phyloP scores from a whole-genome alignment of 2,113 vertebrate genomes.

The Lophura nycthemera region DNA sequence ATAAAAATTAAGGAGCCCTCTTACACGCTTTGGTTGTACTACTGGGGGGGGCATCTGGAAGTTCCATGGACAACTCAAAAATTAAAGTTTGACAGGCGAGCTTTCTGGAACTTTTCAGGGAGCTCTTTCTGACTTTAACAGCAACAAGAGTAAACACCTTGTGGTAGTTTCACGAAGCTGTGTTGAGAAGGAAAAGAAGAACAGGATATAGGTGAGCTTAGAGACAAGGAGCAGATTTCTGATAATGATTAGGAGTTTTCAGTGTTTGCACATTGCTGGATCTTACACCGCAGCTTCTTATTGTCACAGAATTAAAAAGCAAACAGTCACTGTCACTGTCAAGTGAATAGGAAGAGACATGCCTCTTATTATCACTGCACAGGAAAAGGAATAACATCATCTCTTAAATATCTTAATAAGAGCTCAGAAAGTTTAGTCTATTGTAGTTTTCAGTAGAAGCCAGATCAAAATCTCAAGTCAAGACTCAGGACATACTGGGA shows the following conservation, averaged over 20 bases:
- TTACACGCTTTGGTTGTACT: not conserved
- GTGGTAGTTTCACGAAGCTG: not conserved
- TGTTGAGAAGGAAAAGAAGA: not conserved
- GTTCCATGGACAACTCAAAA: not conserved
- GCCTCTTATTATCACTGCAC: not conserved
- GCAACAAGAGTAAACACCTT: not conserved
- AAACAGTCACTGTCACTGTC: not conserved
- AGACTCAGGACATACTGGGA: not conserved
- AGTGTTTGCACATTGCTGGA: not conserved
- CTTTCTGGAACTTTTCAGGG: not conserved
- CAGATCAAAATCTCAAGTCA: not conserved
- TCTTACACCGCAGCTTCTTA: not conserved
- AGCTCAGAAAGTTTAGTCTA: not conserved
- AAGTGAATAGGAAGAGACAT: not conserved
- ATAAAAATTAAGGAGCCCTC: not conserved
- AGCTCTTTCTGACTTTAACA: not conserved
- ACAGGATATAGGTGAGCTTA: not conserved
- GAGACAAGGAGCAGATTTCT: not conserved
- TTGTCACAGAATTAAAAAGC: not conserved
- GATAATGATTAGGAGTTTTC: not conserved
- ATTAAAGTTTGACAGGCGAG: not conserved
- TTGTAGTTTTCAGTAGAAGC: not conserved
- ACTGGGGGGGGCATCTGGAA: rapidly evolving
- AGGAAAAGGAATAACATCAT: not conserved
- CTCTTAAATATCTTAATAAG: not conserved